A percentile compares a stretch with the other conserved stretches of the same genome.
These are phyloP conservation scores for Melolontha melolontha DNA, from an alignment of 2,888 invertebrate genomes.

Conservation along the genomic window DNA sequence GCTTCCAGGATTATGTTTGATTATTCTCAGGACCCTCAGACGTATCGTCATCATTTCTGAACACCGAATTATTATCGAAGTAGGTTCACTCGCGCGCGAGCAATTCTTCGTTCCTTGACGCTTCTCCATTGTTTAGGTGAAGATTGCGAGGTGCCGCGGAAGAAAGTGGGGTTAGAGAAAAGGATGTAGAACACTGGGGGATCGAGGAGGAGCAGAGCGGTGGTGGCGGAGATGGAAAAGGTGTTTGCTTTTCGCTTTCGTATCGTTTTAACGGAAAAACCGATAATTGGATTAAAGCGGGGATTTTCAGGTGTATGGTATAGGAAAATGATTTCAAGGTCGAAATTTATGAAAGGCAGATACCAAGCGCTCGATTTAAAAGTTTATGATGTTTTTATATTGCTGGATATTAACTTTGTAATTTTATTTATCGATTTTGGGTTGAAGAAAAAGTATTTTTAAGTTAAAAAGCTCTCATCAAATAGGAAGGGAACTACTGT, in stretches of 20 bases:
- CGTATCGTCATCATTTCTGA: slow-evolving; percentile 4
- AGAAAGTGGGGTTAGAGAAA: background rate
- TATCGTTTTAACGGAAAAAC: slow-evolving; percentile 29
- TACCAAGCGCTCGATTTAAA: too few species aligned
- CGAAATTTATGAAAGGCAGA: background rate
- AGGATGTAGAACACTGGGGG: background rate
- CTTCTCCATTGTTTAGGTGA: slow-evolving; percentile 6
- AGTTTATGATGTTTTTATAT: too few species aligned
- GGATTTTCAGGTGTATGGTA: slow-evolving; percentile 5
- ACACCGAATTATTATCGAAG: background rate
- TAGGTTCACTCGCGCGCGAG: background rate
- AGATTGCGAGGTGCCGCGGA: background rate
- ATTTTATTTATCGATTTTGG: too few species aligned
- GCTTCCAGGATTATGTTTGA: background rate
- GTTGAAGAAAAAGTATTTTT: too few species aligned
- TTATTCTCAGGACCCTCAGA: slow-evolving; percentile 2
- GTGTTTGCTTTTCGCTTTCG: slow-evolving; percentile 26
- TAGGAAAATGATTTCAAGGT: slow-evolving; percentile 19
- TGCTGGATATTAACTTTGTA: too few species aligned
- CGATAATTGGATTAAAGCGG: slow-evolving; percentile 35
- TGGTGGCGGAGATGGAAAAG: slow-evolving; percentile 1
- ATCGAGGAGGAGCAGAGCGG: background rate
- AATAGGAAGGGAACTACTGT: too few species aligned
- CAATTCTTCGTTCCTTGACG: background rate
- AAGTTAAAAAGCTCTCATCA: too few species aligned